Percentiles rank a stretch among this genome's conserved stretches.
Conservation (phyloP, 2,888 invertebrate genomes). For the Xanthia togata region DNA sequence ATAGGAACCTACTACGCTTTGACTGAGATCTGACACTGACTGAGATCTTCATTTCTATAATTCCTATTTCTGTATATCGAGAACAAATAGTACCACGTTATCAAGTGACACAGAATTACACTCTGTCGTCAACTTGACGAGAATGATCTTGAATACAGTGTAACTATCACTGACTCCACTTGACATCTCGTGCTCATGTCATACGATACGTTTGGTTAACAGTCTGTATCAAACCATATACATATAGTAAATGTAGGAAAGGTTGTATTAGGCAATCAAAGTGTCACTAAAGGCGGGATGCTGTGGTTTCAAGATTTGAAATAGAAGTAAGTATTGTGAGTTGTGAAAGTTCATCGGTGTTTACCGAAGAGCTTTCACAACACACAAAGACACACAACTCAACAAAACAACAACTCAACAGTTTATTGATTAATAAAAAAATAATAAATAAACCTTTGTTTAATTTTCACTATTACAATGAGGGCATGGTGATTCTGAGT, state of each 20-base stretch:
- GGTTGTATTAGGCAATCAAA: background rate
- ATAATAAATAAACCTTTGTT: no score
- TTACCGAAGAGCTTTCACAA: no score
- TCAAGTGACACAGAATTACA: constrained; percentile 20
- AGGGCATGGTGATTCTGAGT: background rate
- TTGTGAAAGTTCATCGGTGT: no score
- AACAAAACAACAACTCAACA: no score
- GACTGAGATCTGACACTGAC: no score
- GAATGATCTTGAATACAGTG: constrained; percentile 49
- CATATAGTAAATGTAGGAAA: background rate
- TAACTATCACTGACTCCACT: constrained; percentile 34
- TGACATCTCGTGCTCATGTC: constrained; percentile 16
- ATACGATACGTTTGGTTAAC: constrained; percentile 38
- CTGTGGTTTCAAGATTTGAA: background rate
- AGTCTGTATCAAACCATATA: background rate
- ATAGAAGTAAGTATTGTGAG: no score
- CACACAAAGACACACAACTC: no score
- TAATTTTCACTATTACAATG: background rate
- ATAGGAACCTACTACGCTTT: no score
- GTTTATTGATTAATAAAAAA: no score
- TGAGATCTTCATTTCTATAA: no score
- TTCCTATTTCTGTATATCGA: no score
- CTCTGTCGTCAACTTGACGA: constrained; percentile 15
- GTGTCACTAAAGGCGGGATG: background rate
- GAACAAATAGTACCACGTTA: constrained; percentile 9